Evolutionary conservation across 1,140 invertebrate species (phyloP), one percentile per base, ranked within the genome.

Genomic region (Drosophila varians): DNA sequence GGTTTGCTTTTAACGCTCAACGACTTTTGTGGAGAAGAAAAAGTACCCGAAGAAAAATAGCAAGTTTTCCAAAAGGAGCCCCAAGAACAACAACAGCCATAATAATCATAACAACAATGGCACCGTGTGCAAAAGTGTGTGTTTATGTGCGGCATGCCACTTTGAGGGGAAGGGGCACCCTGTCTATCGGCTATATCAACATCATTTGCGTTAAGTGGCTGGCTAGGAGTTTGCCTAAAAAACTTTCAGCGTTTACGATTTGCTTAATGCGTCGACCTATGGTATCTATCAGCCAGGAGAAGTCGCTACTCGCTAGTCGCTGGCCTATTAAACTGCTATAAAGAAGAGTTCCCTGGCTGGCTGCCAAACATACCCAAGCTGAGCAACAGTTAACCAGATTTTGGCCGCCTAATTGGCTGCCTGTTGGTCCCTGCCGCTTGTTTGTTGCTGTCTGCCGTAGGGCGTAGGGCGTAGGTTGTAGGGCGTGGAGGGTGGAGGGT

Each of bases 181-280:
- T 28, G 53, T 52, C 57, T 56, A 51, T 58, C 57, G 55, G 75
- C 80, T 86, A 76, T 86, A 86, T 86, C 82, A 87, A 86, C 80
- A 87, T 86, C 73, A 86, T 86, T 86, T 86, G 73, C 82, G 80
- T 86, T 86, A 80, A 86, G 80, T 86, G 80, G 73, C 62, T 9
- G 28, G 28, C 21, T 72, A 56, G 62, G 72, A 77, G 76, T 79
- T 75, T 75, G 77, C 54, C 46, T 55, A 79, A 86, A 74, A 84
- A 82, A 64, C 43, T 77, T 82, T 42, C 26, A 64, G n/a, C 56
- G 56, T 57, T 62, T 71, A 57, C 53, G 61, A 74, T 74, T 74
- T 58, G 26, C 47, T 51, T 78, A 83, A 83, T 83, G 74, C 64
- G 52, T 70, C 64, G 47, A 45, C 62, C 66, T 79, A n/a, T n/a